phyloP scores from a whole-genome alignment of 2,113 vertebrate species.

The Oxyruncus cristatus region DNA sequence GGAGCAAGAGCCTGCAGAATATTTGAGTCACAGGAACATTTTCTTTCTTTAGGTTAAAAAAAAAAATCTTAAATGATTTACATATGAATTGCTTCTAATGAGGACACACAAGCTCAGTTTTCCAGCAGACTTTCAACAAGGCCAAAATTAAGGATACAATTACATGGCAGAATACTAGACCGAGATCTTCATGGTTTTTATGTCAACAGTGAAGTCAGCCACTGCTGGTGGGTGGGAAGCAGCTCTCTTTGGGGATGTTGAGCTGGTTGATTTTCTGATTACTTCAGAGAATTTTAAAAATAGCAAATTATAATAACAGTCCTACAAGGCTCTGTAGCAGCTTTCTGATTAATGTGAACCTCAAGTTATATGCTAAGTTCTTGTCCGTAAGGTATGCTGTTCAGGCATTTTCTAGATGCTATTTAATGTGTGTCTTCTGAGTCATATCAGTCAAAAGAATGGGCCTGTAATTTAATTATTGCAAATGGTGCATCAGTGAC shows the following conservation, averaged over 20 bases:
- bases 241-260: constrained; percentile 52
- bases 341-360: constrained; percentile 47
- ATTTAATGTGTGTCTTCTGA: constrained; percentile 42
- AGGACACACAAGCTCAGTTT: constrained; percentile 43
- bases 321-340: constrained; percentile 8
- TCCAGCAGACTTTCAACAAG: constrained; percentile 61
- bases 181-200: constrained; percentile 43
- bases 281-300: constrained; percentile 64
- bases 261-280: constrained; percentile 66
- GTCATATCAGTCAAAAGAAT: constrained; percentile 45
- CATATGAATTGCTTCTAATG: constrained; percentile 70
- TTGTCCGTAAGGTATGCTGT: not conserved
- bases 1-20: not conserved
- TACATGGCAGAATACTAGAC: constrained; percentile 52
- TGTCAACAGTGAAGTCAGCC: constrained; percentile 63
- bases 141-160: constrained; percentile 63
- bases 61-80: constrained; percentile 33
- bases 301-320: constrained; percentile 66
- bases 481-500: constrained; percentile 43
- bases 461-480: constrained; percentile 50
- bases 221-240: constrained; percentile 54
- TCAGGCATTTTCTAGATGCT: constrained; percentile 15
- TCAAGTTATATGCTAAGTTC: not conserved
- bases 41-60: constrained; percentile 10
- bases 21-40: not conserved